Percentiles rank a stretch among this genome's conserved stretches.
These are phyloP conservation scores for Bradypodion pumilum DNA, from an alignment of 2,797 vertebrate genomes.

Conservation along the genomic window DNA sequence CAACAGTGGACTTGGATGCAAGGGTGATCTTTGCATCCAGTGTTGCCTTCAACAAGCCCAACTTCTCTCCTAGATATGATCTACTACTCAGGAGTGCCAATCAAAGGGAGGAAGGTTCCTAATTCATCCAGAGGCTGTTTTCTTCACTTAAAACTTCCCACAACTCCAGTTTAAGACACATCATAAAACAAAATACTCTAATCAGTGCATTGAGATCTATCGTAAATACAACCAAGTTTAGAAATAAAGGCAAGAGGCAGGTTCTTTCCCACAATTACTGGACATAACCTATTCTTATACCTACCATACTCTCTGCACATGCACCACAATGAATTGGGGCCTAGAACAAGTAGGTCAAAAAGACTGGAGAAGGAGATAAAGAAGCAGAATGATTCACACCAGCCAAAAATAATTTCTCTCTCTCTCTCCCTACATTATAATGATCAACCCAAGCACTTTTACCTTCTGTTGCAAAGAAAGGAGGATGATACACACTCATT, in stretches of 20 bases:
- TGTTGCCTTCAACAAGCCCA: not conserved
- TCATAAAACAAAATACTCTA: not conserved
- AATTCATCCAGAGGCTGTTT: not conserved
- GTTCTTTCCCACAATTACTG: not conserved
- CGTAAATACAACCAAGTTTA: not conserved
- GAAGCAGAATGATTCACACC: not conserved
- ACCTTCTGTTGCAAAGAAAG: not conserved
- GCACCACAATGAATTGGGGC: not conserved
- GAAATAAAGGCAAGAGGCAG: not conserved
- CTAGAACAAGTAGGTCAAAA: not conserved
- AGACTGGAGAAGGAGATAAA: not conserved
- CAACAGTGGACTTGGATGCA: not conserved
- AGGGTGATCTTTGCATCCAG: not conserved
- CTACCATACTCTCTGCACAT: not conserved
- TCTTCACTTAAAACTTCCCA: not conserved
- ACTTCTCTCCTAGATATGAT: not conserved
- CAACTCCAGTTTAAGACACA: not conserved
- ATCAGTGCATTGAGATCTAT: not conserved
- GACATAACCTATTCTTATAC: not conserved
- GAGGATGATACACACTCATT: not conserved
- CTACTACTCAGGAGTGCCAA: not conserved
- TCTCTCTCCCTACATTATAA: not conserved
- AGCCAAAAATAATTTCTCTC: slow-evolving; percentile 13
- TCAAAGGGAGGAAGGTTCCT: not conserved
- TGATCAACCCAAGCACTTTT: not conserved